A percentile compares a stretch with the other conserved stretches of the same genome.
Conservation (phyloP, 2,888 invertebrate species). For the Pristionchus arcanus region DNA sequence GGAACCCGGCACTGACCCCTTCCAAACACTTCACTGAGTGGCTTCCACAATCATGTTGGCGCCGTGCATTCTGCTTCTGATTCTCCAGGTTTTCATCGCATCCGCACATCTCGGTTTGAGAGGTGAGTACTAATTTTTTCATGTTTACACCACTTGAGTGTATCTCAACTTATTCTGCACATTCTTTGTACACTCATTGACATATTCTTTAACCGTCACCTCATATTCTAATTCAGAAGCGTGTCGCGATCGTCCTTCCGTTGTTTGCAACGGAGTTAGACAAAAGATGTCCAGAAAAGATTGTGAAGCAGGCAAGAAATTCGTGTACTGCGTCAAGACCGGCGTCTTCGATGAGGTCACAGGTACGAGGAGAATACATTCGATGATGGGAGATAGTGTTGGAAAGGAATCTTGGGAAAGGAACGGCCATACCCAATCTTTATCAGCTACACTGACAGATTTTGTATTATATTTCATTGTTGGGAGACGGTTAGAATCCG, state of each 20-base stretch:
- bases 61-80: neutral
- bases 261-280: neutral
- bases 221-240: neutral
- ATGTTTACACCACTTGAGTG: too few relatives aligned
- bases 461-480: too few relatives aligned
- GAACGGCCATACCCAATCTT: too few relatives aligned
- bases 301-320: neutral
- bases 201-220: too few relatives aligned
- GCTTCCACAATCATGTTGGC: neutral
- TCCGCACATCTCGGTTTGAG: neutral
- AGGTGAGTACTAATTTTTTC: neutral
- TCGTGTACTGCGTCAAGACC: neutral
- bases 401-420: too few relatives aligned
- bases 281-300: neutral
- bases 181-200: too few relatives aligned
- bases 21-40: too few relatives aligned
- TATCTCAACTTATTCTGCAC: too few relatives aligned
- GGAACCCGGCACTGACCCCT: neutral
- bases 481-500: too few relatives aligned
- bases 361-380: too few relatives aligned
- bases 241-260: neutral
- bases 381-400: too few relatives aligned
- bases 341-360: neutral
- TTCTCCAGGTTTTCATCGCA: neutral
- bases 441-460: too few relatives aligned